Percentiles rank a stretch among this genome's conserved stretches.
Conservation (phyloP, 1,140 invertebrate genomes). For the Brachionus calyciflorus region DNA sequence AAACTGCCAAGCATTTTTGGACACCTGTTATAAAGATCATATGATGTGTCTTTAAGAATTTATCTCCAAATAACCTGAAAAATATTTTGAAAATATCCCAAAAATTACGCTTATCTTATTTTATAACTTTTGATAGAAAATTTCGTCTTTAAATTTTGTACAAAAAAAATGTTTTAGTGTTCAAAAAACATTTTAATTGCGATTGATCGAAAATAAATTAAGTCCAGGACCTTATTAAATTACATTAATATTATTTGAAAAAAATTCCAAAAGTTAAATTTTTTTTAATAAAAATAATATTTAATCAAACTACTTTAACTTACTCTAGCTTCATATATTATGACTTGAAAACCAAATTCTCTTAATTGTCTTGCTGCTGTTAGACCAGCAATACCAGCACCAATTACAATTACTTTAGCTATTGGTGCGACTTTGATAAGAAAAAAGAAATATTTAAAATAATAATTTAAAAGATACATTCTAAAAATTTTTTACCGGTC, state of each 20-base stretch:
- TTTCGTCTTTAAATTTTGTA: too few relatives aligned
- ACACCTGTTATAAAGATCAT: too few relatives aligned
- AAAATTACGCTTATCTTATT: too few relatives aligned
- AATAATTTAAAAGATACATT: slow-evolving; percentile 28
- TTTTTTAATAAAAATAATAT: background rate
- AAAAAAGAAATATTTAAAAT: background rate
- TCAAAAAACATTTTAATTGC: too few relatives aligned
- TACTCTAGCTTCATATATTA: slow-evolving; percentile 85
- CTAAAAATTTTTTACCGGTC: slow-evolving; percentile 48
- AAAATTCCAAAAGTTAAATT: background rate
- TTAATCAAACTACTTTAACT: slow-evolving; percentile 49
- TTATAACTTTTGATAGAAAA: too few relatives aligned
- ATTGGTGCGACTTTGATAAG: slow-evolving; percentile 57
- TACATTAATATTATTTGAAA: slow-evolving; percentile 52
- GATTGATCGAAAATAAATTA: too few relatives aligned
- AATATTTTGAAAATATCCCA: too few relatives aligned
- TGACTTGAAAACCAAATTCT: slow-evolving; percentile 92
- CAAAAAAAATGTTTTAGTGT: too few relatives aligned
- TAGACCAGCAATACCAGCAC: slow-evolving; percentile 87
- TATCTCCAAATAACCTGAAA: too few relatives aligned
- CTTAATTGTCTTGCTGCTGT: slow-evolving; percentile 88
- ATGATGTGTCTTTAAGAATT: too few relatives aligned
- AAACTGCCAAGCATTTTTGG: too few relatives aligned
- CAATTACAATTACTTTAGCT: slow-evolving; percentile 91
- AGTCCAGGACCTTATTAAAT: too few relatives aligned